Evolutionary conservation across 2,113 vertebrate species (phyloP).

Genomic region (Garra rufa): DNA sequence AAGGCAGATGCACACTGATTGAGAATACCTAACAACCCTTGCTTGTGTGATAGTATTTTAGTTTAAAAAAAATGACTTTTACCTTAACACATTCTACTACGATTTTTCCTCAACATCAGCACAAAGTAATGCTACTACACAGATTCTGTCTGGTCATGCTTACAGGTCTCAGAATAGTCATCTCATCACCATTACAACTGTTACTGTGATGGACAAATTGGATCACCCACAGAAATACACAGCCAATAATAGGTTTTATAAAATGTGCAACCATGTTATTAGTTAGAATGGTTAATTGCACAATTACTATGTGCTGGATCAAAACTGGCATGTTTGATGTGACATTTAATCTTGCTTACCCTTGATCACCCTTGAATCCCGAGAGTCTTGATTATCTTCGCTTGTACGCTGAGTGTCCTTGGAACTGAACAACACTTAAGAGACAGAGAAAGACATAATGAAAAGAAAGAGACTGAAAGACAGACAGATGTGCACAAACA

Average conservation of each 20-base stretch:
- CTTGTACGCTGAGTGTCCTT: background rate
- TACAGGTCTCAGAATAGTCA: background rate
- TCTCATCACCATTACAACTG: background rate
- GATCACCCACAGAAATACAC: background rate
- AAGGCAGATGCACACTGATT: background rate
- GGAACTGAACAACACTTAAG: background rate
- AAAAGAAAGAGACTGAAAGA: conserved; percentile 1
- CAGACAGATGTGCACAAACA: conserved; percentile 41
- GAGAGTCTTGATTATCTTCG: background rate
- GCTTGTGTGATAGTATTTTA: background rate
- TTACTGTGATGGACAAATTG: background rate
- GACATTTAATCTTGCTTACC: conserved; percentile 29
- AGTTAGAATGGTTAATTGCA: background rate
- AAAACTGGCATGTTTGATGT: background rate
- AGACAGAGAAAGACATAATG: background rate
- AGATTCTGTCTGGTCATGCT: background rate
- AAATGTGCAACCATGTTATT: background rate
- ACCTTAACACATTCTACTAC: background rate
- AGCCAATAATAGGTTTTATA: background rate
- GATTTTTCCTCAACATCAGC: background rate
- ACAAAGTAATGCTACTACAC: background rate
- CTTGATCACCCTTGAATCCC: conserved; percentile 6
- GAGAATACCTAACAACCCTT: background rate
- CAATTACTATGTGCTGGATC: background rate
- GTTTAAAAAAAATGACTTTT: background rate